phyloP scores from a whole-genome alignment of 2,113 vertebrate species.

The Etheostoma cragini region DNA sequence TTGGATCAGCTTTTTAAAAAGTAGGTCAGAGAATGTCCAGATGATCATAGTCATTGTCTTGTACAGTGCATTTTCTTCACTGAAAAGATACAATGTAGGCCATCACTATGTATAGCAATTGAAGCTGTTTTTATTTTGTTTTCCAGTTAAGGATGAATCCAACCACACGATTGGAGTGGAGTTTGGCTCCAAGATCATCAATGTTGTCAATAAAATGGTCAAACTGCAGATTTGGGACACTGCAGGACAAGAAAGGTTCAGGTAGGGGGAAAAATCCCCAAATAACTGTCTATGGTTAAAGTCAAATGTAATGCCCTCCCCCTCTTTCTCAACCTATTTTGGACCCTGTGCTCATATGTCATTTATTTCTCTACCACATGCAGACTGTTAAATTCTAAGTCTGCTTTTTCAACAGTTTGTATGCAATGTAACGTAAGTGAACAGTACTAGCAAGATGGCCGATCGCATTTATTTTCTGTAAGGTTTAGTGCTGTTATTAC shows the following conservation, averaged over 20 bases:
- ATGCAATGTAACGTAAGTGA: too few species aligned
- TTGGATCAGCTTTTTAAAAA: background rate
- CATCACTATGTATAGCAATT: background rate
- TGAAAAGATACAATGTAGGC: background rate
- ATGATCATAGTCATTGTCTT: background rate
- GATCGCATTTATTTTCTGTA: too few species aligned
- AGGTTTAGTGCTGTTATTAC: too few species aligned
- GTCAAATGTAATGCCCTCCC: background rate
- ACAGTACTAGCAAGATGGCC: too few species aligned
- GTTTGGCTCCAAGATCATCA: conserved; percentile 94
- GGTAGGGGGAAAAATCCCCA: conserved; percentile 75
- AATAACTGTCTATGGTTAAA: background rate
- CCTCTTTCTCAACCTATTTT: background rate
- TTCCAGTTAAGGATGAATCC: conserved; percentile 93
- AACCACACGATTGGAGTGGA: conserved; percentile 96
- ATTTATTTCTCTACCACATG: background rate
- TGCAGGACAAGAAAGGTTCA: conserved; percentile 93
- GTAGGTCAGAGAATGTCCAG: background rate
- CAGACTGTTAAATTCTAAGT: background rate
- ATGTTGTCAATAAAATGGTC: conserved; percentile 92
- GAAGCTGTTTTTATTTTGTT: background rate
- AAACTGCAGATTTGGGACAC: conserved; percentile 98
- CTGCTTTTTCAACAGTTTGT: too few species aligned
- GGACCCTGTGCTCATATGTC: background rate
- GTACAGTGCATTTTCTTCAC: background rate